These are phyloP conservation scores for Phania funesta DNA, from an alignment of 2,888 invertebrate species.

Conservation along the genomic window DNA sequence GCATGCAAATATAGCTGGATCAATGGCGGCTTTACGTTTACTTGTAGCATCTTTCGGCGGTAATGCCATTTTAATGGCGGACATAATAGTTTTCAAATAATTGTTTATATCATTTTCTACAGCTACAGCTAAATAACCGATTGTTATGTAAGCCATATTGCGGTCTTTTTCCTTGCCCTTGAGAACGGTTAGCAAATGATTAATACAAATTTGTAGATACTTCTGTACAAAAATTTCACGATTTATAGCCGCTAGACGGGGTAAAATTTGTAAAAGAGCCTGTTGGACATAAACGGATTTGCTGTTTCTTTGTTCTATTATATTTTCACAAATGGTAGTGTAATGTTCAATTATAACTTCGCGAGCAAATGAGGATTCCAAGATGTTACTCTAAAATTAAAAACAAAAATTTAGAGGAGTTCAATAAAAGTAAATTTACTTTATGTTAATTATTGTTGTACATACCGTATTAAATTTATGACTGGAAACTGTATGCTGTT, in stretches of 20 bases:
- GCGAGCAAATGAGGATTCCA: slow-evolving; percentile 93
- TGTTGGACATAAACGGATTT: slow-evolving; percentile 92
- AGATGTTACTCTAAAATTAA: slow-evolving; percentile 81
- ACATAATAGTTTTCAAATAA: slow-evolving; percentile 92
- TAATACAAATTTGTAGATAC: slow-evolving; percentile 88
- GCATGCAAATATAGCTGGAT: slow-evolving; percentile 95
- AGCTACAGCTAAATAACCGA: slow-evolving; percentile 94
- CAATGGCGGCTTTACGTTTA: slow-evolving; percentile 87
- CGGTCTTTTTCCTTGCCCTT: slow-evolving; percentile 92
- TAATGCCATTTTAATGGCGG: slow-evolving; percentile 87
- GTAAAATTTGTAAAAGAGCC: slow-evolving; percentile 91
- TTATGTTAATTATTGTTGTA: not conserved
- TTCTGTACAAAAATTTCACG: slow-evolving; percentile 88
- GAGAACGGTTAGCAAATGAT: slow-evolving; percentile 88
- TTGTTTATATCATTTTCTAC: slow-evolving; percentile 90
- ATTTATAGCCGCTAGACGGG: slow-evolving; percentile 96
- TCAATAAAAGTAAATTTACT: not conserved
- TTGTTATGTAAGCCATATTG: slow-evolving; percentile 92
- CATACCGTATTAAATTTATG: slow-evolving; percentile 74
- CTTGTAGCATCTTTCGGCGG: slow-evolving; percentile 89
- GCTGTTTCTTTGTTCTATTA: slow-evolving; percentile 88
- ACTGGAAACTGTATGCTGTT: slow-evolving; percentile 72
- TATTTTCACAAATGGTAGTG: slow-evolving; percentile 87
- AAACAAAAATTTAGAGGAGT: not conserved
- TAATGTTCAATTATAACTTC: slow-evolving; percentile 91